These are phyloP conservation scores for Steromphala cineraria DNA, from an alignment of 2,888 invertebrate genomes.

Conservation along the genomic window DNA sequence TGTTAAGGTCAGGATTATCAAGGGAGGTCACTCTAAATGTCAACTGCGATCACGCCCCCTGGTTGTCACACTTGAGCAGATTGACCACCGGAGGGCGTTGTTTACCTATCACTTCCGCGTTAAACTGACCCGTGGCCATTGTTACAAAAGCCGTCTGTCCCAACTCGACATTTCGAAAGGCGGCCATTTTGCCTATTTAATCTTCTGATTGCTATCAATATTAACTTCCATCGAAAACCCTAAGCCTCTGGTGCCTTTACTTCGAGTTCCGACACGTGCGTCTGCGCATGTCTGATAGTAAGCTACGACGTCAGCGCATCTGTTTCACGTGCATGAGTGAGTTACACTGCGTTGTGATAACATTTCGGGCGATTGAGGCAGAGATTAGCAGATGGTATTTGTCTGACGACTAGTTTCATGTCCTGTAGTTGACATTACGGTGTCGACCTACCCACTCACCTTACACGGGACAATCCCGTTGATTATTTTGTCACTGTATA, in stretches of 20 bases:
- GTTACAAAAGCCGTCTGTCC: background rate
- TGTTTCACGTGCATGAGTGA: slow-evolving; percentile 12
- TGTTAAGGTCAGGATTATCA: background rate
- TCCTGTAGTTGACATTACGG: background rate
- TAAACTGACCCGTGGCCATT: background rate
- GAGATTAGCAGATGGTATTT: slow-evolving; percentile 3
- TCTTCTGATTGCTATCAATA: slow-evolving; percentile 16
- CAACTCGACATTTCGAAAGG: background rate
- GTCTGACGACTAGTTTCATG: background rate
- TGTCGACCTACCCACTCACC: background rate
- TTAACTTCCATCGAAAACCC: background rate
- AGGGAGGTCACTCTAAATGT: background rate
- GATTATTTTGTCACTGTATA: no score
- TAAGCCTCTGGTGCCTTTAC: slow-evolving; percentile 8
- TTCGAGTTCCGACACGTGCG: slow-evolving; percentile 11
- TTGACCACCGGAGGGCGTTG: background rate
- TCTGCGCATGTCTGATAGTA: background rate
- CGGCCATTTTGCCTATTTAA: slow-evolving; percentile 9
- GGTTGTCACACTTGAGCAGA: background rate
- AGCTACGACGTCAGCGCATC: background rate
- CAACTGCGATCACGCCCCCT: background rate
- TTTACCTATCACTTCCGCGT: background rate
- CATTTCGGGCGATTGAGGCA: background rate
- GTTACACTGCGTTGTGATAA: background rate
- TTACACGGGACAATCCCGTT: no score